phyloP scores from a whole-genome alignment of 2,888 invertebrate species.

The Andrena fulva region DNA sequence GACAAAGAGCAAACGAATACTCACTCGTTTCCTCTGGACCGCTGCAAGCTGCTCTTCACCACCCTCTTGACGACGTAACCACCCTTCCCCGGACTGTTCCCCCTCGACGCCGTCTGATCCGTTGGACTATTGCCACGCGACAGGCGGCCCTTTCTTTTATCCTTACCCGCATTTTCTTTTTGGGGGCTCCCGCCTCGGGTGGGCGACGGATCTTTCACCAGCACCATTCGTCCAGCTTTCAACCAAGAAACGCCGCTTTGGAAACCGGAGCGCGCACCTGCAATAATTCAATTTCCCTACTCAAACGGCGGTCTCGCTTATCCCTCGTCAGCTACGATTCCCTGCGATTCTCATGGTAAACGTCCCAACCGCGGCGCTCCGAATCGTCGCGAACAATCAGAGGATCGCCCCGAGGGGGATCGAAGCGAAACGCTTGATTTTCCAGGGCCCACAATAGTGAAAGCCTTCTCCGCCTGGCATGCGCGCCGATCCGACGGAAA shows the following conservation, averaged over 20 bases:
- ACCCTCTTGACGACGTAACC: slow-evolving; percentile 68
- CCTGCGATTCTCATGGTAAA: slow-evolving; percentile 25
- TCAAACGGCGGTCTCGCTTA: neutral
- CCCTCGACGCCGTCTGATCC: slow-evolving; percentile 77
- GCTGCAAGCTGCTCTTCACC: slow-evolving; percentile 69
- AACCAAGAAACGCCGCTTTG: slow-evolving; percentile 2
- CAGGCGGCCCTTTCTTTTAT: slow-evolving; percentile 56
- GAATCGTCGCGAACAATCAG: slow-evolving; percentile 19
- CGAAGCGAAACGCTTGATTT: slow-evolving; percentile 48
- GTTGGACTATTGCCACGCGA: slow-evolving; percentile 79
- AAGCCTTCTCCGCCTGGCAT: slow-evolving; percentile 46
- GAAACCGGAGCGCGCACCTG: neutral
- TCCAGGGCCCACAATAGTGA: slow-evolving; percentile 56
- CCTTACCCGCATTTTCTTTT: slow-evolving; percentile 68
- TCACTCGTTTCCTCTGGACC: slow-evolving; percentile 85
- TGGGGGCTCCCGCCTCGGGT: slow-evolving; percentile 76
- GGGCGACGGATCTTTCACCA: slow-evolving; percentile 79
- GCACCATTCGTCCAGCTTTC: slow-evolving; percentile 79
- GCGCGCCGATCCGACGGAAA: slow-evolving; percentile 43
- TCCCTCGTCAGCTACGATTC: neutral
- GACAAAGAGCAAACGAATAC: slow-evolving; percentile 63
- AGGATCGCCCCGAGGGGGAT: slow-evolving; percentile 5
- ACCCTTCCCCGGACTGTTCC: slow-evolving; percentile 82
- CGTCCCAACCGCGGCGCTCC: neutral
- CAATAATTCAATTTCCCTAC: neutral